These are phyloP conservation scores for Halcyon senegalensis DNA, from an alignment of 2,113 vertebrate species.

Conservation along the genomic window DNA sequence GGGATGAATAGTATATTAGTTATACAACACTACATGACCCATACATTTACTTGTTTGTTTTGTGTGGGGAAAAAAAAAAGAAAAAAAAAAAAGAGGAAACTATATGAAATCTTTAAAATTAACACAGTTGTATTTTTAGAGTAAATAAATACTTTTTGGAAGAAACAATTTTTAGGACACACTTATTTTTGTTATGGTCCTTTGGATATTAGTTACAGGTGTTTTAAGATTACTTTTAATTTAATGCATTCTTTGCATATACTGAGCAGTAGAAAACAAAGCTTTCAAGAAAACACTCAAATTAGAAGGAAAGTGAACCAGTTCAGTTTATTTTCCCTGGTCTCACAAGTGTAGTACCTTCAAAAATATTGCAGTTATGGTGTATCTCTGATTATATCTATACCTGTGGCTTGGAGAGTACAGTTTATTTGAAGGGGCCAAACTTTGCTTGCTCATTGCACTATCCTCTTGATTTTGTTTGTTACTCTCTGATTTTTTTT, in stretches of 20 bases:
- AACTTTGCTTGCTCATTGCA: neutral
- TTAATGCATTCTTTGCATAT: neutral
- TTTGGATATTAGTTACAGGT: neutral
- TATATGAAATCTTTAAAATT: neutral
- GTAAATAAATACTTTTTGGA: neutral
- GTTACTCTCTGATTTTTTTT: neutral
- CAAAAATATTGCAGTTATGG: neutral
- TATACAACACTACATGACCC: neutral
- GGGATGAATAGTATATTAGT: neutral
- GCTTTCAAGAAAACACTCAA: neutral
- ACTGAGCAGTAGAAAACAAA: neutral
- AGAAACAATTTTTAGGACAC: neutral
- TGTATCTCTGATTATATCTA: neutral
- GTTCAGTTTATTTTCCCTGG: neutral
- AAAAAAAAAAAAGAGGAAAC: neutral
- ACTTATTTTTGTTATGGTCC: neutral
- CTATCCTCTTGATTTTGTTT: neutral
- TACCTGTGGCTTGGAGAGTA: neutral
- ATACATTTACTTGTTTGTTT: neutral
- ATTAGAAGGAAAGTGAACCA: neutral
- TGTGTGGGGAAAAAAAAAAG: no score
- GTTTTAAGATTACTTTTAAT: neutral
- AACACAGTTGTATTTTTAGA: neutral
- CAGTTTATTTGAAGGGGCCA: neutral
- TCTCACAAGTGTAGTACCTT: accelerated